A percentile compares a stretch with the other conserved stretches of the same genome.
Conservation (phyloP, 2,888 invertebrate genomes). For the Ligdia adustata region DNA sequence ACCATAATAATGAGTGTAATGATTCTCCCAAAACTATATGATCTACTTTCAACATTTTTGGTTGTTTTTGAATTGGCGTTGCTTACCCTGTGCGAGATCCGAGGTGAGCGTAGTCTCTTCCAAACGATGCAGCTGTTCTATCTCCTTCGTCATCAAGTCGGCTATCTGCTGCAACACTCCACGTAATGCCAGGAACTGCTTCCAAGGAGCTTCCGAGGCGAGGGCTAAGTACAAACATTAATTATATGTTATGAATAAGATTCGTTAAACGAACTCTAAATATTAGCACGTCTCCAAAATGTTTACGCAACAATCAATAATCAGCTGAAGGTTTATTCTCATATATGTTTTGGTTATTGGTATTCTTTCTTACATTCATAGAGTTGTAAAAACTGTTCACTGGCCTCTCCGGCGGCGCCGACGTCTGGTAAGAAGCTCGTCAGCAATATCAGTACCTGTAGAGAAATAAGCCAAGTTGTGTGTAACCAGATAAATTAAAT, state of each 20-base stretch:
- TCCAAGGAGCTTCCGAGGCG: constrained; percentile 95
- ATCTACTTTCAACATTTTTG: no score
- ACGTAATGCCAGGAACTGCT: constrained; percentile 94
- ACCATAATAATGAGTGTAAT: no score
- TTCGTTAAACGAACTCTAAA: no score
- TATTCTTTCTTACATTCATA: constrained; percentile 92
- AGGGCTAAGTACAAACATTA: constrained; percentile 72
- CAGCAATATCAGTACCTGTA: constrained; percentile 90
- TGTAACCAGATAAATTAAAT: not conserved
- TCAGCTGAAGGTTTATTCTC: no score
- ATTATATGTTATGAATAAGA: no score
- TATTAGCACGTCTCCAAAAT: no score
- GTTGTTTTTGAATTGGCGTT: no score
- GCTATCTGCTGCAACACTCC: constrained; percentile 94
- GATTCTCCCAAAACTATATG: no score
- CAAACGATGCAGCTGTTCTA: constrained; percentile 92
- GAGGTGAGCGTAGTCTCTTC: constrained; percentile 97
- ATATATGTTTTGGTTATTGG: no score
- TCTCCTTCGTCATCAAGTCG: constrained; percentile 93
- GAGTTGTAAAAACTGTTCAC: constrained; percentile 94
- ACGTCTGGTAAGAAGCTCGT: constrained; percentile 95
- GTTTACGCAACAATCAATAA: no score
- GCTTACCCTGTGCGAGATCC: constrained; percentile 92
- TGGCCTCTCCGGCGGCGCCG: constrained; percentile 94
- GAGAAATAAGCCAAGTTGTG: constrained; percentile 13